phyloP scores from a whole-genome alignment of 2,113 vertebrate species.

The Rhineura floridana region DNA sequence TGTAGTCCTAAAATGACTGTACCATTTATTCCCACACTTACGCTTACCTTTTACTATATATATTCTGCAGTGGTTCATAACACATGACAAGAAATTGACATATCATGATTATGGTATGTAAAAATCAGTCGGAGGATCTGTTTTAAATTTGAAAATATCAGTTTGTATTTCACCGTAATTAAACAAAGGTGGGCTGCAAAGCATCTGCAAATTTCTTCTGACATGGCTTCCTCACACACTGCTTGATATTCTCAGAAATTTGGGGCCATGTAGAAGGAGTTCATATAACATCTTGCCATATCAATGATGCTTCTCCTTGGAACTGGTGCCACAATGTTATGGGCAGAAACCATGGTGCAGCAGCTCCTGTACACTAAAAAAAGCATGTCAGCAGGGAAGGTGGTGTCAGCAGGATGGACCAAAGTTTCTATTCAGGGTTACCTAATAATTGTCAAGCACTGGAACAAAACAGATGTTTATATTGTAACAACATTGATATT shows the following conservation, averaged over 20 bases:
- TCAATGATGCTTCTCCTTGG: neutral
- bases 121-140: neutral
- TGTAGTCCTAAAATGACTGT: neutral
- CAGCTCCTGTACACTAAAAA: neutral
- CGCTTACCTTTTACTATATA: neutral
- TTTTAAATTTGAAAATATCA: neutral
- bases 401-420: slow-evolving; percentile 15
- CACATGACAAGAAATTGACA: neutral
- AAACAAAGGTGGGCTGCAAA: neutral
- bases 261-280: neutral
- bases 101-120: neutral
- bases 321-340: neutral
- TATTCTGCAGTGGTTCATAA: neutral
- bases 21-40: neutral
- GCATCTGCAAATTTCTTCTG: neutral
- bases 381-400: neutral
- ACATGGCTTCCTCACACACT: neutral
- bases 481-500: slow-evolving; percentile 32
- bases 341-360: neutral
- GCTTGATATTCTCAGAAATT: neutral
- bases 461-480: slow-evolving; percentile 18
- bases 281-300: neutral
- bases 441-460: slow-evolving; percentile 42
- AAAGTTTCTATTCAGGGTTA: slow-evolving; percentile 31
- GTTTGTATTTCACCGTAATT: neutral